phyloP scores from a whole-genome alignment of 2,113 vertebrate species.

The Clupea harengus region DNA sequence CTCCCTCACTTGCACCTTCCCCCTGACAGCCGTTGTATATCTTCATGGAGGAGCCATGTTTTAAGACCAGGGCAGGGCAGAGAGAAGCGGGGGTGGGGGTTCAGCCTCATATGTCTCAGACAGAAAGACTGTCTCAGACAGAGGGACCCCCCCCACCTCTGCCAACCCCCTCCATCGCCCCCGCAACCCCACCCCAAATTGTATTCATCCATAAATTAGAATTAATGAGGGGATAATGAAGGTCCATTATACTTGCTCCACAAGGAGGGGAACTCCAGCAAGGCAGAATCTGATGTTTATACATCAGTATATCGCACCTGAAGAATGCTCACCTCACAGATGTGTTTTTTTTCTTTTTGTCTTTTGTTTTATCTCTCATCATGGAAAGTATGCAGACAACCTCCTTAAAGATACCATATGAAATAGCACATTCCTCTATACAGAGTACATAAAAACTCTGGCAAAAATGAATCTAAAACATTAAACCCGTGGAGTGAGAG shows the following conservation, averaged over 20 bases:
- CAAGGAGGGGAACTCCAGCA: constrained; percentile 7
- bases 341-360: background rate
- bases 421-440: background rate
- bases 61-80: background rate
- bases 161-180: background rate
- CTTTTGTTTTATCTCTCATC: background rate
- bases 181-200: background rate
- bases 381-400: background rate
- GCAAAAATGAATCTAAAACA: background rate
- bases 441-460: background rate
- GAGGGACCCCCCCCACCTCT: background rate
- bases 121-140: background rate
- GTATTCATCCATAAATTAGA: constrained; percentile 20
- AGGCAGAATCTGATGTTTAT: background rate
- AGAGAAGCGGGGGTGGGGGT: background rate
- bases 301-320: background rate
- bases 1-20: background rate
- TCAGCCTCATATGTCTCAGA: background rate
- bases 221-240: background rate
- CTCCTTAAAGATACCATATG: background rate
- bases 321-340: background rate
- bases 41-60: background rate
- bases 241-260: background rate
- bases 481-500: background rate
- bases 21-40: constrained; percentile 3